These are phyloP conservation scores for Pyrocephalus nanus DNA, from an alignment of 2,797 vertebrate genomes.

Conservation along the genomic window DNA sequence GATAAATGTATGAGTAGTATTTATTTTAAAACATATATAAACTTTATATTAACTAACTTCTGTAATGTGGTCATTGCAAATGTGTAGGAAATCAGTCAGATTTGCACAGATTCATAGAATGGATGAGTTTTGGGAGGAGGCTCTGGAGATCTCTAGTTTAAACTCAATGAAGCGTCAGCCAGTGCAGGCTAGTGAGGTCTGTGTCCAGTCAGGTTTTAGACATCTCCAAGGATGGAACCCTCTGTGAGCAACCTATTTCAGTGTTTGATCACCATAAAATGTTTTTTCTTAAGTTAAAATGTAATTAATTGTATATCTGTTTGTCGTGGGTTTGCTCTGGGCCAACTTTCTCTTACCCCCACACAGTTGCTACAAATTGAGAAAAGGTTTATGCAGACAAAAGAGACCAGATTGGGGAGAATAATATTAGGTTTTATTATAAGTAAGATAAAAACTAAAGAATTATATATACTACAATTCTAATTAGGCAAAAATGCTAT, in stretches of 20 bases:
- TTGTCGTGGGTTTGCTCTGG: neutral
- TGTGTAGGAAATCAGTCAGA: neutral
- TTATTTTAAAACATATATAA: neutral
- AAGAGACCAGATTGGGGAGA: too few species aligned
- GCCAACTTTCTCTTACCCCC: too few species aligned
- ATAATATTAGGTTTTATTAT: too few species aligned
- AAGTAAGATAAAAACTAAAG: too few species aligned
- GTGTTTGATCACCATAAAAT: neutral
- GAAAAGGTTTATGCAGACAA: too few species aligned
- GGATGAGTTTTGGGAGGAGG: neutral
- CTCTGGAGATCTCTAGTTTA: neutral
- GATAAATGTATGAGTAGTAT: neutral
- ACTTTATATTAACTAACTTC: neutral
- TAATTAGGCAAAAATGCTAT: too few species aligned
- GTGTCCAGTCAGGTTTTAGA: neutral
- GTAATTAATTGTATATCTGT: neutral
- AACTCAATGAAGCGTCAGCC: neutral
- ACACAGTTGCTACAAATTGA: too few species aligned
- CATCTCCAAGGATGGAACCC: neutral
- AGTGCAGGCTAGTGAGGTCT: neutral
- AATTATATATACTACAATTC: too few species aligned
- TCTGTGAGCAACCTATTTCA: neutral
- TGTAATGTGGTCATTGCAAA: neutral
- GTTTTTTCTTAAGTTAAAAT: neutral
- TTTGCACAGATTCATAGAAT: neutral